A percentile compares a stretch with the other conserved stretches of the same genome.
These are phyloP conservation scores for Chelonus formosanus DNA, from an alignment of 2,888 invertebrate species.

Conservation along the genomic window DNA sequence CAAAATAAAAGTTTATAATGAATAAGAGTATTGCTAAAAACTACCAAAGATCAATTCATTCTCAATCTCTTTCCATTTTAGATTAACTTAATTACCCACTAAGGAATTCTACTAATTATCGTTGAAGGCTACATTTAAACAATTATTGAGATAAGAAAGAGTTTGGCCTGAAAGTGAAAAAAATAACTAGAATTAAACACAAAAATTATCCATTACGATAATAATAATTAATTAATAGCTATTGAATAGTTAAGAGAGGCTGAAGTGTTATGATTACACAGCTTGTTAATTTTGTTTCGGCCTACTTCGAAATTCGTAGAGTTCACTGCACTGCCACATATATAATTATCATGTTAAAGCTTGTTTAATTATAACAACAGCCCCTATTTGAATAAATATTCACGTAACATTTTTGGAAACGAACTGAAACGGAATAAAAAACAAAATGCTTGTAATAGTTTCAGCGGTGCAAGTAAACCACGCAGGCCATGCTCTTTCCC, in stretches of 20 bases:
- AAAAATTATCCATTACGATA: no score
- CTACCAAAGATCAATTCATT: no score
- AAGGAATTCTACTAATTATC: slow-evolving; percentile 51
- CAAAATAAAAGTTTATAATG: no score
- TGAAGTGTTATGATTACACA: slow-evolving; percentile 10
- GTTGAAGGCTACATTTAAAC: slow-evolving; percentile 45
- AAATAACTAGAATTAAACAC: slow-evolving; percentile 21
- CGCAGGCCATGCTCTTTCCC: slow-evolving; percentile 64
- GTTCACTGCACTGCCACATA: slow-evolving; percentile 41
- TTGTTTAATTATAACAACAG: slow-evolving; percentile 6
- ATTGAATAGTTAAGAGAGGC: slow-evolving; percentile 19
- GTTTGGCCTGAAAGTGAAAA: slow-evolving; percentile 55
- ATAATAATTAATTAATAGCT: no score
- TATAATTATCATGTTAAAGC: slow-evolving; percentile 34
- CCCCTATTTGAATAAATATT: neutral
- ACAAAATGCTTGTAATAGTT: slow-evolving; percentile 62
- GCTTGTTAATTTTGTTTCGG: slow-evolving; percentile 32
- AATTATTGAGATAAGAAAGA: slow-evolving; percentile 52
- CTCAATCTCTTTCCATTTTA: no score
- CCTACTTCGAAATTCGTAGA: slow-evolving; percentile 50
- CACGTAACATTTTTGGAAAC: neutral
- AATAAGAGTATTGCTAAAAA: no score
- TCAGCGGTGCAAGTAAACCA: slow-evolving; percentile 65
- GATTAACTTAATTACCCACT: no score
- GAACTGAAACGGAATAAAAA: slow-evolving; percentile 56